phyloP scores from a whole-genome alignment of 2,888 invertebrate genomes.

The Leptothorax acervorum region DNA sequence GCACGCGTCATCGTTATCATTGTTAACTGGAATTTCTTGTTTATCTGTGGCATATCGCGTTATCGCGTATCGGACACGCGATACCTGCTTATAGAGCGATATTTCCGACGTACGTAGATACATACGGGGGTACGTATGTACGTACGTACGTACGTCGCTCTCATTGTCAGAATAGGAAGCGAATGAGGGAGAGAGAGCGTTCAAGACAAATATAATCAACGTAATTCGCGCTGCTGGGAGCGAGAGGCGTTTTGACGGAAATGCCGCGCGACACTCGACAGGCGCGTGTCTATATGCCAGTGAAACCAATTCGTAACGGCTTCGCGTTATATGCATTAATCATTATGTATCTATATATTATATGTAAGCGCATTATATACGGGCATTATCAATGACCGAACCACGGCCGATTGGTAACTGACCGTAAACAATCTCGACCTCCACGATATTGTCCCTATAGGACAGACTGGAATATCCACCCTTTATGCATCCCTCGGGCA shows the following conservation, averaged over 20 bases:
- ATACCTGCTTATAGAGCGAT: conserved; percentile 35
- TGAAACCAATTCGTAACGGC: conserved; percentile 29
- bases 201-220: conserved; percentile 46
- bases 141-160: neutral
- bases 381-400: conserved; percentile 26
- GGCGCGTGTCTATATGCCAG: neutral
- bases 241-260: conserved; percentile 9
- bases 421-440: conserved; percentile 33
- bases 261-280: conserved; percentile 14
- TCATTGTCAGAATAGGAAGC: neutral
- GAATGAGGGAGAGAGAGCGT: neutral
- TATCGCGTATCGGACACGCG: conserved; percentile 28
- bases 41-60: conserved; percentile 32
- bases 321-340: neutral
- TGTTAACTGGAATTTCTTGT: conserved; percentile 32
- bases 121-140: too few relatives aligned
- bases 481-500: conserved; percentile 89
- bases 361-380: too few relatives aligned
- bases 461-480: conserved; percentile 89
- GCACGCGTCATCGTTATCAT: conserved; percentile 30
- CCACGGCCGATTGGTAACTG: conserved; percentile 13
- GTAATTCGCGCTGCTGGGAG: conserved; percentile 27
- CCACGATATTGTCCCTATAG: conserved; percentile 65
- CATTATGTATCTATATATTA: too few relatives aligned
- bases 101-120: conserved; percentile 15